Base-by-base conservation (phyloP, 2,888 invertebrate species). In the Drosophila algonquin region DNA sequence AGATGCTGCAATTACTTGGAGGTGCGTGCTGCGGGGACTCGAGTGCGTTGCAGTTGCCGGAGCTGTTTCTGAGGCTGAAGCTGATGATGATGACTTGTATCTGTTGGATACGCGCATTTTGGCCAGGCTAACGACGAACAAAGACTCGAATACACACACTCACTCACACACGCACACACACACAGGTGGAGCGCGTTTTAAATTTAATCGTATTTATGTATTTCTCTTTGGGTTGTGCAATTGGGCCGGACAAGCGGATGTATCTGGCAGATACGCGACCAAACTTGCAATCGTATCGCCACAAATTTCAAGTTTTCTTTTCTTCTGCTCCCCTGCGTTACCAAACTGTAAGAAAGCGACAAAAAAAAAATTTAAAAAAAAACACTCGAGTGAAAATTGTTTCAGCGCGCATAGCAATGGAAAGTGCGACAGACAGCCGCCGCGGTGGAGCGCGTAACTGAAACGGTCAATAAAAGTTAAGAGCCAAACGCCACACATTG, bases 241-340 rank as follows among this genome's bases (percentile, higher is more conserved):
- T 62, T 72, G 50, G 48, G 48, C 45, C 27, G 32, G 46, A 57
- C 53, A 83, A 53, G 76, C 79, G 82, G 85, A 84, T 82, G 86
- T 79, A 79, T 79, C 71, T 80, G 64, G 53, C 57, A 64, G 68
- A 74, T 68, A 72, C 64, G 76, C 75, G 48, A 62, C 73, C 65
- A 81, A 85, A 76, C 84, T 83, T 81, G 81, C 79, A 88, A 76
- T 78, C 63, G 58, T 50, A 74, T 69, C 78, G 72, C 75, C 84
- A 79, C 73, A 80, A 81, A 77, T 80, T 80, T 77, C 76, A 75
- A 85, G 81, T 89, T 85, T 89, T 84, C 85, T 81, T 81, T 77
- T 72, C 72, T 58, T 68, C 69, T 67, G 45, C 27, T 72, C 72
- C 67, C 68, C 69, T 68, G 45, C 27, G 67, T 68, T 81, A 75